Evolutionary conservation across 2,113 vertebrate genomes (phyloP).

Genomic region (Bos indicus): DNA sequence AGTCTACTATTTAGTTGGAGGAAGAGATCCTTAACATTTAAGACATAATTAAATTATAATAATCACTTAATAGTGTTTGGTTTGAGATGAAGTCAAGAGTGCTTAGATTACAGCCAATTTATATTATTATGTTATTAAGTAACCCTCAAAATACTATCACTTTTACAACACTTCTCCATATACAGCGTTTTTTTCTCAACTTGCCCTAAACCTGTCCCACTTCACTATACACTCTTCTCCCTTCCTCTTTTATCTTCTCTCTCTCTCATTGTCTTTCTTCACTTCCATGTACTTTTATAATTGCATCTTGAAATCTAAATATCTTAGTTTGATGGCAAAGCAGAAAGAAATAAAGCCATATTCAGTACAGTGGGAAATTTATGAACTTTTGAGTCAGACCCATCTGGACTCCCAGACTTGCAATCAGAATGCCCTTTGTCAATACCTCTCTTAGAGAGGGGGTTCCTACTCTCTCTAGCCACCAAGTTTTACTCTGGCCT

Average conservation of each 20-base stretch:
- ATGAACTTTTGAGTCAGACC: not conserved
- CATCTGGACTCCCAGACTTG: not conserved
- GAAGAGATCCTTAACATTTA: not conserved
- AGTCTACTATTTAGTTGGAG: not conserved
- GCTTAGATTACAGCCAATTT: not conserved
- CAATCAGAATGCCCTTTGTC: not conserved
- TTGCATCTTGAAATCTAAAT: not conserved
- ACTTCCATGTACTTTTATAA: not conserved
- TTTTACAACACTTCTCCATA: not conserved
- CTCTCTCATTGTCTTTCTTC: not conserved
- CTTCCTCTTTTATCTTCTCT: not conserved
- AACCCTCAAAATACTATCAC: not conserved
- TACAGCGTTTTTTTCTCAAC: not conserved
- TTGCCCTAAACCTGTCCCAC: not conserved
- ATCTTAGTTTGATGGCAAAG: not conserved
- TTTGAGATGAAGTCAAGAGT: not conserved
- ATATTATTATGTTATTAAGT: not conserved
- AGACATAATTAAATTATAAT: not conserved
- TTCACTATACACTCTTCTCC: not conserved
- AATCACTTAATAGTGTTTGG: not conserved
- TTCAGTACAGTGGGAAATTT: not conserved
- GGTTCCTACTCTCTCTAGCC: not conserved
- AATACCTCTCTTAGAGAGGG: not conserved
- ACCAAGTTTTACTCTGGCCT: not conserved
- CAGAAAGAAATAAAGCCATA: not conserved